A percentile compares a stretch with the other conserved stretches of the same genome.
These are phyloP conservation scores for Oncopodura yosiiana DNA, from an alignment of 1,140 invertebrate genomes.

Conservation along the genomic window DNA sequence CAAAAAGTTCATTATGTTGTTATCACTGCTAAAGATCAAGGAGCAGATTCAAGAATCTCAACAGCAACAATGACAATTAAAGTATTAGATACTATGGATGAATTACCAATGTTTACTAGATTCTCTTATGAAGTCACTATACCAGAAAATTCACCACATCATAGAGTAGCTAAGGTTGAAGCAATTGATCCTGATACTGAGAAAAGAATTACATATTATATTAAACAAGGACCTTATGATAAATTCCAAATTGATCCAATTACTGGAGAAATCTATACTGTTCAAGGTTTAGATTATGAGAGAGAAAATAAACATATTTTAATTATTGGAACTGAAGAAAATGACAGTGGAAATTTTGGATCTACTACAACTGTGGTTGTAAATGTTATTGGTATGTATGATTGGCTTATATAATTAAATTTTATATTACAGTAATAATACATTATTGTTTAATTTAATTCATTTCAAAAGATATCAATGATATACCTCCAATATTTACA, in stretches of 20 bases:
- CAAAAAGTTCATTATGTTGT: slow-evolving; percentile 58
- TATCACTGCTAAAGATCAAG: slow-evolving; percentile 78
- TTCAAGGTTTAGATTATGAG: slow-evolving; percentile 65
- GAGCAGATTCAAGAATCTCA: slow-evolving; percentile 64
- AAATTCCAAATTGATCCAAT: slow-evolving; percentile 70
- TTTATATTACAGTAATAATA: background rate
- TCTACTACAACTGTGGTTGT: slow-evolving; percentile 65
- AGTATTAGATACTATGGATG: slow-evolving; percentile 70
- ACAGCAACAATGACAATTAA: slow-evolving; percentile 74
- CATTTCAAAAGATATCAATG: slow-evolving; percentile 54
- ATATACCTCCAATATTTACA: slow-evolving; percentile 74
- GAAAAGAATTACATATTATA: slow-evolving; percentile 67
- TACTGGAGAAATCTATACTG: slow-evolving; percentile 64
- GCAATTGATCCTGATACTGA: slow-evolving; percentile 71
- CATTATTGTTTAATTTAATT: background rate
- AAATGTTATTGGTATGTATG: slow-evolving; percentile 56
- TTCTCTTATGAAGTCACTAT: slow-evolving; percentile 62
- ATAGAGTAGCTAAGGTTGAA: slow-evolving; percentile 61
- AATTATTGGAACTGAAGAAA: slow-evolving; percentile 69
- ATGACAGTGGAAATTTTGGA: slow-evolving; percentile 55
- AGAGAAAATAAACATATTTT: slow-evolving; percentile 59
- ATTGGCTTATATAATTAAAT: background rate
- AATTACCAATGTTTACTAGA: slow-evolving; percentile 56
- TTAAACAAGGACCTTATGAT: slow-evolving; percentile 66
- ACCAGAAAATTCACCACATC: slow-evolving; percentile 70